Evolutionary conservation across 92 coral and sea anemone species (phyloP).

Genomic region (Heteractis magnifica): DNA sequence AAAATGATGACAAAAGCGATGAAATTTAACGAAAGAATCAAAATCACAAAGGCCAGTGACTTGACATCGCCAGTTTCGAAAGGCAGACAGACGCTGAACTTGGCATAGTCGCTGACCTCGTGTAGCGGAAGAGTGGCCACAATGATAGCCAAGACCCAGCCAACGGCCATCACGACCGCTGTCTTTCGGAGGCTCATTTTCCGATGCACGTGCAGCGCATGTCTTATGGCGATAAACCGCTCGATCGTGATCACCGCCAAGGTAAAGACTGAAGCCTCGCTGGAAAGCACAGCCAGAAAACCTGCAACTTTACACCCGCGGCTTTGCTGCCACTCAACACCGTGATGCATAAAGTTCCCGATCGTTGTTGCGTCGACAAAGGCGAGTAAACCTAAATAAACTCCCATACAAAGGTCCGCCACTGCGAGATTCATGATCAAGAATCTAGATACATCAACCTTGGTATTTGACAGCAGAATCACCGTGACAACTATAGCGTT

Average conservation of each 20-base stretch:
- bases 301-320: constrained; percentile 88
- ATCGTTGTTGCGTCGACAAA: constrained; percentile 85
- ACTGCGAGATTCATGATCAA: constrained; percentile 85
- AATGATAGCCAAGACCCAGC: constrained; percentile 74
- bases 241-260: constrained; percentile 88
- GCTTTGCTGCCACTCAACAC: constrained; percentile 92
- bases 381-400: constrained; percentile 91
- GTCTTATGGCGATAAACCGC: constrained; percentile 92
- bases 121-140: constrained; percentile 81
- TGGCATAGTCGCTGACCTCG: constrained; percentile 76
- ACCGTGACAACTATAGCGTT: constrained; percentile 85
- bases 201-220: constrained; percentile 84
- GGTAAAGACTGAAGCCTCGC: constrained; percentile 89
- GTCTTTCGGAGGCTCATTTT: constrained; percentile 79
- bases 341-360: constrained; percentile 77
- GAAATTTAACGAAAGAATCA: constrained; percentile 66
- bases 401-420: constrained; percentile 96
- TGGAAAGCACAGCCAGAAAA: constrained; percentile 86
- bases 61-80: constrained; percentile 76
- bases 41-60: constrained; percentile 75
- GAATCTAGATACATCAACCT: constrained; percentile 88
- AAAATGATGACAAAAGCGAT: constrained; percentile 83
- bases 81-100: constrained; percentile 92
- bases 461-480: constrained; percentile 76
- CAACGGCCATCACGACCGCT: constrained; percentile 69